Evolutionary conservation across 2,888 invertebrate species (phyloP).

Genomic region (Drosophila stalkeri): DNA sequence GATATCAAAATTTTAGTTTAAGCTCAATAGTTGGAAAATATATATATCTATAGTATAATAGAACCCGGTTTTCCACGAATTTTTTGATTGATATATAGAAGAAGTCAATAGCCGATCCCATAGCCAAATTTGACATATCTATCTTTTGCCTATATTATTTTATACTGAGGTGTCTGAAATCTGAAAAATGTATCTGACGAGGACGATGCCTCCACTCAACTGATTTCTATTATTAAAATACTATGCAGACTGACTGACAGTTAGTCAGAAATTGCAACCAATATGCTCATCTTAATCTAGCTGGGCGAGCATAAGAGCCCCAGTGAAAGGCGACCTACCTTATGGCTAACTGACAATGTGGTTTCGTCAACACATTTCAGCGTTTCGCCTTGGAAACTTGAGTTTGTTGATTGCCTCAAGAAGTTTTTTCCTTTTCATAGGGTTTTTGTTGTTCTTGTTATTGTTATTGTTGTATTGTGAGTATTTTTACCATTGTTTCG

Average conservation of each 20-base stretch:
- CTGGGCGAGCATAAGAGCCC: background rate
- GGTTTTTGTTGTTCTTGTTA: background rate
- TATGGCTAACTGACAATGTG: slow-evolving; percentile 43
- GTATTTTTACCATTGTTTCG: slow-evolving; percentile 4
- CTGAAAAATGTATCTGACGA: too few species aligned
- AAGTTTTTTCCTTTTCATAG: slow-evolving; percentile 31
- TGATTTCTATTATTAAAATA: background rate
- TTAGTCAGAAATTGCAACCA: background rate
- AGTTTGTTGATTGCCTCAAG: slow-evolving; percentile 72
- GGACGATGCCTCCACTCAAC: too few species aligned
- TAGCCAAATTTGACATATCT: too few species aligned
- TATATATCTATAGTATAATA: too few species aligned
- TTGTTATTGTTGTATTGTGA: slow-evolving; percentile 3
- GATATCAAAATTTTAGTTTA: background rate
- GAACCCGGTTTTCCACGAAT: too few species aligned
- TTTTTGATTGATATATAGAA: too few species aligned
- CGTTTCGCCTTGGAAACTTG: slow-evolving; percentile 72
- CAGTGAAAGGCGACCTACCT: slow-evolving; percentile 36
- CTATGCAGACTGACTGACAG: background rate
- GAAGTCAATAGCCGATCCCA: too few species aligned
- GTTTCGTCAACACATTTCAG: slow-evolving; percentile 63
- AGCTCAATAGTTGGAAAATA: too few species aligned
- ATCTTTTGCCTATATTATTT: too few species aligned
- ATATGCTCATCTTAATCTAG: background rate
- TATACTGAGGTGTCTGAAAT: too few species aligned